Evolutionary conservation across 1,140 invertebrate genomes (phyloP).

Genomic region (Drosophila guanche): DNA sequence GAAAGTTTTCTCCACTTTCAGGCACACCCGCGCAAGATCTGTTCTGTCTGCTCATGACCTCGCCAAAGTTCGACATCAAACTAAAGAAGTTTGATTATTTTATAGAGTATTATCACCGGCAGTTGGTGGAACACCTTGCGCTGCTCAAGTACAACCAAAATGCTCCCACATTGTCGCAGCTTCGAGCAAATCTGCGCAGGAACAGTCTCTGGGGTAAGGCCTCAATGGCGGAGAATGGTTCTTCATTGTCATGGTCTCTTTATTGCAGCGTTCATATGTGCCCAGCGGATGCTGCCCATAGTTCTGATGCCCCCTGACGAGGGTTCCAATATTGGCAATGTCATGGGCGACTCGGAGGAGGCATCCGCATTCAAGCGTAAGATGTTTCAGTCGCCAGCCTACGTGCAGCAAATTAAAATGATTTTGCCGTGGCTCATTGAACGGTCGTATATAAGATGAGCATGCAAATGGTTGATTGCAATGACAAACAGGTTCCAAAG

Average conservation of each 20-base stretch:
- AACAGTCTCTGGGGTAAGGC: constrained; percentile 69
- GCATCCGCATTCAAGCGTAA: constrained; percentile 63
- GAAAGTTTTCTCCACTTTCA: not conserved
- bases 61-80: constrained; percentile 57
- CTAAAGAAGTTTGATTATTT: constrained; percentile 72
- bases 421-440: constrained; percentile 74
- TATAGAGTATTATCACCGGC: constrained; percentile 70
- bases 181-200: constrained; percentile 55
- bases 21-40: constrained; percentile 81
- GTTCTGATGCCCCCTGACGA: constrained; percentile 51
- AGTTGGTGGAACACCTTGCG: constrained; percentile 51
- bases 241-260: not conserved
- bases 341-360: constrained; percentile 61
- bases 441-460: constrained; percentile 54
- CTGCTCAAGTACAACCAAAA: constrained; percentile 58
- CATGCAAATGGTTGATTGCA: not conserved
- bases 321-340: constrained; percentile 61
- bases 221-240: not conserved
- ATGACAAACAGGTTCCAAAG: not conserved
- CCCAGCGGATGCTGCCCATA: constrained; percentile 66
- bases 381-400: constrained; percentile 60
- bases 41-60: constrained; percentile 70
- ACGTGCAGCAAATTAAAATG: constrained; percentile 60
- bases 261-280: constrained; percentile 62
- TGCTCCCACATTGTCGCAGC: constrained; percentile 54